Conservation (phyloP, 2,113 vertebrate genomes). For the Aplodontia rufa region DNA sequence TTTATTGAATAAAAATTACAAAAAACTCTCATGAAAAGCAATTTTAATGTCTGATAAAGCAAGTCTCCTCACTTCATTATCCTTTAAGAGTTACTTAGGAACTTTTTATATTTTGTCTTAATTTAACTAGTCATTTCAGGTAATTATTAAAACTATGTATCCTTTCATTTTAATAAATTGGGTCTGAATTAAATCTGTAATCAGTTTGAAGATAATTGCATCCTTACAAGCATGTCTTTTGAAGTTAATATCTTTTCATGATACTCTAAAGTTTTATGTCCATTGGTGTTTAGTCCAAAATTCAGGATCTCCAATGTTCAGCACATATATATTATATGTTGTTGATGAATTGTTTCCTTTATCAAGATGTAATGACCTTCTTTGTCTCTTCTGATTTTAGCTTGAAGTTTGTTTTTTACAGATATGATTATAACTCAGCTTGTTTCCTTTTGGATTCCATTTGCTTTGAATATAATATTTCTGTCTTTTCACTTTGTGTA, state of each 20-base stretch:
- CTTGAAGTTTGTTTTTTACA: background rate
- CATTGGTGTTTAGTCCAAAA: background rate
- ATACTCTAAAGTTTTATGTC: background rate
- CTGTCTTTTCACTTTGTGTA: background rate
- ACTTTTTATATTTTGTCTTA: background rate
- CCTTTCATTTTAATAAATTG: background rate
- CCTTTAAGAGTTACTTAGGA: background rate
- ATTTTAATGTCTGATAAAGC: background rate
- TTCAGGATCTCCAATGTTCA: background rate
- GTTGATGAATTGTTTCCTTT: background rate
- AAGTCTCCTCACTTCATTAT: background rate
- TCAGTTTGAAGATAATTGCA: background rate
- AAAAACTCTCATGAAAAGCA: background rate
- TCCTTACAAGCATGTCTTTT: background rate
- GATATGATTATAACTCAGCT: background rate
- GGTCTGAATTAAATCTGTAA: background rate
- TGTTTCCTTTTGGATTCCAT: background rate
- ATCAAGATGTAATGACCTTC: background rate
- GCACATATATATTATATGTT: background rate
- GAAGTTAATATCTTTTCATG: background rate
- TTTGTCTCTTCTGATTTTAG: background rate
- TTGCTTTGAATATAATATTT: background rate
- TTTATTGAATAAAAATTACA: no score
- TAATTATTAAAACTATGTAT: background rate
- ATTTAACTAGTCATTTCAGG: background rate